Percentiles rank a stretch among this genome's conserved stretches.
These are phyloP conservation scores for Lepas anatifera DNA, from an alignment of 2,888 invertebrate species.

Conservation along the genomic window DNA sequence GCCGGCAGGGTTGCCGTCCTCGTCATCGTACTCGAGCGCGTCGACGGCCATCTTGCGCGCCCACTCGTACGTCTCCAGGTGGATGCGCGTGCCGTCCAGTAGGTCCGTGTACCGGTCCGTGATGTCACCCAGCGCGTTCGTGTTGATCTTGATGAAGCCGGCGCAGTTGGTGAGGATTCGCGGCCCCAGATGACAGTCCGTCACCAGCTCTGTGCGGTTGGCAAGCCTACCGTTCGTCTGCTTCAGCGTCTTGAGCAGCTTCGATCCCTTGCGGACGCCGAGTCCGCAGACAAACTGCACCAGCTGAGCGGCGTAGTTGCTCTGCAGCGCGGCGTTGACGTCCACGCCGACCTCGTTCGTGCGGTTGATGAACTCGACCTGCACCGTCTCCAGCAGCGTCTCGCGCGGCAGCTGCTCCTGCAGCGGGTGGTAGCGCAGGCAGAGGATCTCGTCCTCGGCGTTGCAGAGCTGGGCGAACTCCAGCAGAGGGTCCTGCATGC, in stretches of 20 bases:
- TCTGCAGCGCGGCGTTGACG: slow-evolving; percentile 81
- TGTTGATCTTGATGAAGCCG: slow-evolving; percentile 97
- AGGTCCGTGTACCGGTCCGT: slow-evolving; percentile 59
- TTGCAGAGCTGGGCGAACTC: slow-evolving; percentile 95
- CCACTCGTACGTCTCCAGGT: slow-evolving; percentile 99
- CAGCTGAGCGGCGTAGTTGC: slow-evolving; percentile 71
- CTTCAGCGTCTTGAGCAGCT: slow-evolving; percentile 66
- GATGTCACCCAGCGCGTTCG: slow-evolving; percentile 74
- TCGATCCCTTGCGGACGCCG: slow-evolving; percentile 87
- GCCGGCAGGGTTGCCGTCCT: slow-evolving; percentile 67
- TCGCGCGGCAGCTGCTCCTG: slow-evolving; percentile 33
- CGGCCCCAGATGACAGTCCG: slow-evolving; percentile 92
- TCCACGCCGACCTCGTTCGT: slow-evolving; percentile 98
- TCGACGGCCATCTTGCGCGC: slow-evolving; percentile 99
- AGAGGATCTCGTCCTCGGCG: slow-evolving; percentile 89
- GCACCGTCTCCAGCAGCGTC: slow-evolving; percentile 23
- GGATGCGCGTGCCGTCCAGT: slow-evolving; percentile 91
- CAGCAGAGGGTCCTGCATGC: slow-evolving; percentile 87
- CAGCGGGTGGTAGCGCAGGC: slow-evolving; percentile 78
- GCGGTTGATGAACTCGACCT: slow-evolving; percentile 57
- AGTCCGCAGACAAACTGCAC: slow-evolving; percentile 96
- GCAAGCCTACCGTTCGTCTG: slow-evolving; percentile 84
- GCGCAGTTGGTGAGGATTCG: slow-evolving; percentile 98
- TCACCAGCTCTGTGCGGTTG: slow-evolving; percentile 89
- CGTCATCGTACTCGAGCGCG: slow-evolving; percentile 91